Percentiles rank a stretch among this genome's conserved stretches.
These are phyloP conservation scores for Bradysia coprophila DNA, from an alignment of 1,140 invertebrate species.

Conservation along the genomic window DNA sequence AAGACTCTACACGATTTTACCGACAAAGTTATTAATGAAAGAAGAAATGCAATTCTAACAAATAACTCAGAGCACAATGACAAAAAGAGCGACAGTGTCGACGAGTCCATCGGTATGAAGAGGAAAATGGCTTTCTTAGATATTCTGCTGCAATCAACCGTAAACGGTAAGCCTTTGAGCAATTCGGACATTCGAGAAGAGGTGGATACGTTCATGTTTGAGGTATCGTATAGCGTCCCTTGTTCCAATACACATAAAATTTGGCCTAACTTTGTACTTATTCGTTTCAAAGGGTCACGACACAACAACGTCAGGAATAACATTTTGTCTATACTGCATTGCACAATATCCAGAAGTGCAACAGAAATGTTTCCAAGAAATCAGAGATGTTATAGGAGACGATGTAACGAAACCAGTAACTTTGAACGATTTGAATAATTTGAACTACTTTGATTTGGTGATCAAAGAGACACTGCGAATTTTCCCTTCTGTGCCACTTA, in stretches of 20 bases:
- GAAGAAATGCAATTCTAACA: constrained; percentile 14
- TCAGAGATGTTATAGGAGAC: constrained; percentile 30
- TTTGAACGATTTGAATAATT: constrained; percentile 26
- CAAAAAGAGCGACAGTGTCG: background rate
- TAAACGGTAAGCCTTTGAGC: constrained; percentile 32
- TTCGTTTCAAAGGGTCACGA: constrained; percentile 26
- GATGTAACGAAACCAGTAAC: constrained; percentile 15
- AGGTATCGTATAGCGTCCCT: constrained; percentile 26
- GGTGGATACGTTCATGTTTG: constrained; percentile 61
- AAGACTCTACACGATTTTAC: constrained; percentile 48
- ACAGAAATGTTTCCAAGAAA: constrained; percentile 33
- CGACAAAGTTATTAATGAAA: constrained; percentile 30
- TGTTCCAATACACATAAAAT: background rate
- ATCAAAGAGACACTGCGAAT: constrained; percentile 39
- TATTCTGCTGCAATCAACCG: constrained; percentile 41
- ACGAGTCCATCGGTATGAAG: constrained; percentile 19
- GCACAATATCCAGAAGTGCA: constrained; percentile 34
- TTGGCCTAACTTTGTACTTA: background rate
- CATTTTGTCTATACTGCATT: constrained; percentile 33
- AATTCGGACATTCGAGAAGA: constrained; percentile 49
- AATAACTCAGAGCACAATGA: background rate
- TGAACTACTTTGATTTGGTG: constrained; percentile 41
- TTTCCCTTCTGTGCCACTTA: constrained; percentile 42
- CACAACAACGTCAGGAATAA: constrained; percentile 37
- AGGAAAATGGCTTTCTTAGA: constrained; percentile 58